Evolutionary conservation across 1,140 invertebrate species (phyloP), one percentile per base, ranked within the genome.

Genomic region (Ptiloglossa arizonensis): DNA sequence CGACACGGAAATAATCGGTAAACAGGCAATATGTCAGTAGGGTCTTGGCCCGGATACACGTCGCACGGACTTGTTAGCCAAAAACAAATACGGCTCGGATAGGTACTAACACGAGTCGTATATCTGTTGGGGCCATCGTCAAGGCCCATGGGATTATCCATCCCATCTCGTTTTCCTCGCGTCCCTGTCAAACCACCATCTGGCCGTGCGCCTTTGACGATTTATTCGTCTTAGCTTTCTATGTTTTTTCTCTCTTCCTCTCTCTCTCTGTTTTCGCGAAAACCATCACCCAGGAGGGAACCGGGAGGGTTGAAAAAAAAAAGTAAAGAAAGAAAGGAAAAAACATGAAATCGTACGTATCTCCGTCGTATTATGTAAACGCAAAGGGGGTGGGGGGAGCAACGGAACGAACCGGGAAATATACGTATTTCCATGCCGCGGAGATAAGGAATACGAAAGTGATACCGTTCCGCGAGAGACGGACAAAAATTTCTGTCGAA

Each of bases 61-160:
- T 77, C 66, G 60, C 79, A 67, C 63, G 73, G 85, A 90, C 88
- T 89, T 88, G 89, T 89, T 90, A 90, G 87, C 80, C 79, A 86
- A 89, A 90, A 90, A 90, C 88, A 90, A 89, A 90, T 90, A 89
- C 84, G 85, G 82, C 77, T 81, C 69, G 76, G 62, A 29, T 67
- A 76, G 66, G 50, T 57, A 69, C 64, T 72, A 81, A 81, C 76
- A 64, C 54, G 29, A 64, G 46, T 24, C 79, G 56, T 82, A 77
- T 85, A 86, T 89, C 86, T 83, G 84, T 80, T 86, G 81, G 83
- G 6, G 81, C 80, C 80, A 80, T 86, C 82, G 81, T 87, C 85
- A 78, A 85, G 81, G 80, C 89, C 86, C 89, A 81, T 76, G 89
- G 89, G 89, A 90, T 90, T 88, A 90, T 90, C 83, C 87, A 48